These are phyloP conservation scores for Pomacea canaliculata DNA, from an alignment of 2,888 invertebrate genomes.

Conservation along the genomic window DNA sequence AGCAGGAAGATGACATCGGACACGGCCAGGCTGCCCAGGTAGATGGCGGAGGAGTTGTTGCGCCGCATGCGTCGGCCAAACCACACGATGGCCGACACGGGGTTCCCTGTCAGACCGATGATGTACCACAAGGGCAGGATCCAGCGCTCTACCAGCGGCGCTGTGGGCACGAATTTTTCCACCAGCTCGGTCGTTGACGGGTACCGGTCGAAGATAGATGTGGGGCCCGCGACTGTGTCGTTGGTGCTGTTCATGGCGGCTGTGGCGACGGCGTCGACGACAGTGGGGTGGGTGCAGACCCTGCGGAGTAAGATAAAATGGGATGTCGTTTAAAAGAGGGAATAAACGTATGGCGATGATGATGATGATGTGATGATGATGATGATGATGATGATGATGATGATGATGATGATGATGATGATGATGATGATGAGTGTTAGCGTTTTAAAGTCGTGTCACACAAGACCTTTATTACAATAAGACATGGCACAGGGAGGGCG, in stretches of 20 bases:
- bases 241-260: slow-evolving; percentile 29
- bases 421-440: no score
- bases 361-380: no score
- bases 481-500: no score
- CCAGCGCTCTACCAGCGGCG: slow-evolving; percentile 54
- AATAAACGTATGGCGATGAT: no score
- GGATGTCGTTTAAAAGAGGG: no score
- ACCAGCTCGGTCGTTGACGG: slow-evolving; percentile 23
- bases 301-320: no score
- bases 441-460: no score
- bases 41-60: slow-evolving; percentile 68
- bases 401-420: no score
- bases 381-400: no score
- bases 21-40: slow-evolving; percentile 64
- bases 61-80: slow-evolving; percentile 60
- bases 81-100: slow-evolving; percentile 66
- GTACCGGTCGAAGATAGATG: slow-evolving; percentile 20
- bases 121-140: slow-evolving; percentile 65
- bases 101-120: slow-evolving; percentile 64
- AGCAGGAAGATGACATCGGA: slow-evolving; percentile 62
- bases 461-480: no score
- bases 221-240: background rate
- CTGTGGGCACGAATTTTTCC: slow-evolving; percentile 51
- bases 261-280: background rate
- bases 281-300: no score